Conservation (phyloP, 2,797 vertebrate genomes). For the Discoglossus pictus region DNA sequence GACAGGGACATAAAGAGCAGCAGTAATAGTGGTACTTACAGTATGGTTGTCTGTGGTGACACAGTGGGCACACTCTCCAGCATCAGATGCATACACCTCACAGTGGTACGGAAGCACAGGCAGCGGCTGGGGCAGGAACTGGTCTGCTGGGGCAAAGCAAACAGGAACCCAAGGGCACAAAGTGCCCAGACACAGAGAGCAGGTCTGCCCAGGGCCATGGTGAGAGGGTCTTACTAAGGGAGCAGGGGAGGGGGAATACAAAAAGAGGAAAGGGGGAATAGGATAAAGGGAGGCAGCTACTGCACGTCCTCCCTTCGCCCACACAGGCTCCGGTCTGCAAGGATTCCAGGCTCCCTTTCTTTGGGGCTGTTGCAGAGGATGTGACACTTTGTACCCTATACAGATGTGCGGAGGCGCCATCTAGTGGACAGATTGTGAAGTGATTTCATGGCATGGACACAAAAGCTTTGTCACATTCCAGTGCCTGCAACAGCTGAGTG, state of each 20-base stretch:
- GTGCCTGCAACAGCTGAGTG: too few relatives aligned
- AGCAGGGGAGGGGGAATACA: constrained; percentile 39
- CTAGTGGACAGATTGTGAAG: not conserved
- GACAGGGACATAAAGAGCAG: not conserved
- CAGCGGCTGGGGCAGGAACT: constrained; percentile 88
- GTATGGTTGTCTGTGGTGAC: constrained; percentile 88
- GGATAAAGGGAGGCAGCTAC: constrained; percentile 39
- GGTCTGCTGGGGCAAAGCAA: constrained; percentile 60
- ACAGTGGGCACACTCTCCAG: constrained; percentile 87
- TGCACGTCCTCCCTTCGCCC: constrained; percentile 33
- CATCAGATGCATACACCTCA: constrained; percentile 96
- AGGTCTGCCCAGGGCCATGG: constrained; percentile 60
- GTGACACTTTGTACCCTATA: constrained; percentile 20
- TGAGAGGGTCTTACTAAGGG: constrained; percentile 39
- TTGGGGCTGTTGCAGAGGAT: constrained; percentile 24
- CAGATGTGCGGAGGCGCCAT: constrained; percentile 11
- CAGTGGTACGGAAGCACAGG: constrained; percentile 92
- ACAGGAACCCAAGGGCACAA: constrained; percentile 58
- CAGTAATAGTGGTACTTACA: constrained; percentile 79
- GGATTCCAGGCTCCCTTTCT: not conserved
- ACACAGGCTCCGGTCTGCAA: constrained; percentile 33
- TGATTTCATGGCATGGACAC: too few relatives aligned
- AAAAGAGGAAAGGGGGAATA: constrained; percentile 1
- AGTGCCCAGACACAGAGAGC: constrained; percentile 61
- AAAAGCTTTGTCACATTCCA: too few relatives aligned